phyloP scores from a whole-genome alignment of 2,888 invertebrate genomes.

The Limnephilus auricula region DNA sequence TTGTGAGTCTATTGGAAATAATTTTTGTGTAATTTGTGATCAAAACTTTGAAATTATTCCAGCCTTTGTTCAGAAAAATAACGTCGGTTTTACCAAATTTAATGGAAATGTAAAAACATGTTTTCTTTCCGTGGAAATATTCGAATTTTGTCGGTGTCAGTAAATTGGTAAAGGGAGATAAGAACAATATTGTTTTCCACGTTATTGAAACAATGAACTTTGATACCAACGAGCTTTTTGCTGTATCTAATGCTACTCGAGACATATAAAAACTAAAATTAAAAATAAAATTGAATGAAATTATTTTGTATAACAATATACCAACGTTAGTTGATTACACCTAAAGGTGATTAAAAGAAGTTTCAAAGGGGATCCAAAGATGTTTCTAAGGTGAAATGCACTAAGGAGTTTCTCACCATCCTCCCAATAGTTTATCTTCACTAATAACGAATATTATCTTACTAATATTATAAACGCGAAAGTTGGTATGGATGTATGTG shows the following conservation, averaged over 20 bases:
- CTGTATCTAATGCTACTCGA: neutral
- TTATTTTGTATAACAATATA: too few relatives aligned
- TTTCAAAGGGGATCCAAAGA: too few relatives aligned
- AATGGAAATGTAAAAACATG: constrained; percentile 2
- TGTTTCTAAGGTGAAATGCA: too few relatives aligned
- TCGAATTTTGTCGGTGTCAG: neutral
- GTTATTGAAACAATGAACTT: neutral
- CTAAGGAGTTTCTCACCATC: too few relatives aligned
- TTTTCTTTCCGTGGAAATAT: neutral
- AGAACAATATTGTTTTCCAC: neutral
- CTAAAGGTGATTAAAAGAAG: too few relatives aligned
- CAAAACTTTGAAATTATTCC: constrained; percentile 27
- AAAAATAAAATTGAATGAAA: too few relatives aligned
- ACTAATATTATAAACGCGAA: too few relatives aligned
- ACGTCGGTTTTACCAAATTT: neutral
- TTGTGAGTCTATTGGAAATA: constrained; percentile 36
- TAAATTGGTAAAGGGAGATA: neutral
- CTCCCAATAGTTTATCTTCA: too few relatives aligned
- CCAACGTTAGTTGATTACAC: too few relatives aligned
- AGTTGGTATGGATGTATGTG: too few relatives aligned
- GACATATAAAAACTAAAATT: too few relatives aligned
- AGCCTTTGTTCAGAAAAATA: constrained; percentile 19
- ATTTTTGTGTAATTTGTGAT: constrained; percentile 37
- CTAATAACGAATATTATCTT: too few relatives aligned
- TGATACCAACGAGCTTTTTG: neutral